Conservation (phyloP, 2,113 vertebrate genomes). For the Plestiodon gilberti region DNA sequence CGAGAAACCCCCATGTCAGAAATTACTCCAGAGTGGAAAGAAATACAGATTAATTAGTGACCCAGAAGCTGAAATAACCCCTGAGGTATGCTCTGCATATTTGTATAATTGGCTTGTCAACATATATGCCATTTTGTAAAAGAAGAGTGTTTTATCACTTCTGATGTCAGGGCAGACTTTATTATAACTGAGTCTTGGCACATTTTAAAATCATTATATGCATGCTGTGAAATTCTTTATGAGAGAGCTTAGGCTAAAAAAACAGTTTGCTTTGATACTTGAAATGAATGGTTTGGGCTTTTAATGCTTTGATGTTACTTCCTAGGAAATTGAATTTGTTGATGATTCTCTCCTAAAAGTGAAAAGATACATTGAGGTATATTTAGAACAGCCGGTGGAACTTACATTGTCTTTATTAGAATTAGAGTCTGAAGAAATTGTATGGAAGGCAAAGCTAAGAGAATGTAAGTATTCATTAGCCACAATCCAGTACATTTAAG, state of each 20-base stretch:
- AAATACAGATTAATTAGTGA: conserved; percentile 83
- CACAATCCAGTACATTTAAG: not conserved
- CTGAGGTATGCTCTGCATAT: conserved; percentile 71
- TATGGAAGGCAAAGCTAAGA: conserved; percentile 84
- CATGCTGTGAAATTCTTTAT: not conserved
- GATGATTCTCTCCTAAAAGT: conserved; percentile 75
- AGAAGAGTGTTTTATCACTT: not conserved
- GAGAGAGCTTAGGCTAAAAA: not conserved
- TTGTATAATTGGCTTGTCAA: not conserved
- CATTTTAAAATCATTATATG: not conserved
- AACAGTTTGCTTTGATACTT: not conserved
- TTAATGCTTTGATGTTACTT: not conserved
- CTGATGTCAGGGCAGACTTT: not conserved
- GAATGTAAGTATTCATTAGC: conserved; percentile 72
- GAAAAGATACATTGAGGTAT: conserved; percentile 87
- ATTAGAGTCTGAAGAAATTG: conserved; percentile 75
- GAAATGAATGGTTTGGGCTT: not conserved
- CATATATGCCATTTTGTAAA: accelerated
- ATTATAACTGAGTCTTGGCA: not conserved
- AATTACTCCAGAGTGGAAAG: conserved; percentile 78
- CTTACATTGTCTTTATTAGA: conserved; percentile 83
- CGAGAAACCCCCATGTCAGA: conserved; percentile 84
- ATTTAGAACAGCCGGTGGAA: conserved; percentile 83
- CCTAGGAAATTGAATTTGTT: conserved; percentile 83
- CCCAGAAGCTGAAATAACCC: conserved; percentile 84